Conservation (phyloP, 2,113 vertebrate species). For the Takifugu bimaculatus region DNA sequence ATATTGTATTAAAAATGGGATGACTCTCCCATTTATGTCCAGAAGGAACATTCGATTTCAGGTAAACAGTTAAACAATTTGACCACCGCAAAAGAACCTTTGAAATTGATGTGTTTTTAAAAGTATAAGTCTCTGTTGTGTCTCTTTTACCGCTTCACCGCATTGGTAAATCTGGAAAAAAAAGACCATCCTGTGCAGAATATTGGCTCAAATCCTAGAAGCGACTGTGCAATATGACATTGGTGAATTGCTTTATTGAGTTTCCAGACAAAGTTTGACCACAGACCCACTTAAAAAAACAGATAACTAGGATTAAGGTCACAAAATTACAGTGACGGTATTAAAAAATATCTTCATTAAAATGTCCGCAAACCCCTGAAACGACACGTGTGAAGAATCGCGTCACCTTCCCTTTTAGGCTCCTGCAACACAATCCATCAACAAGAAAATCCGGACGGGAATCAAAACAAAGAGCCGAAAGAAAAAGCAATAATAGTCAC, state of each 20-base stretch:
- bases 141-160: too few species aligned
- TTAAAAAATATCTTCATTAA: conserved; percentile 49
- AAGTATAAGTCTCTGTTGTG: too few species aligned
- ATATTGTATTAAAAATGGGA: too few species aligned
- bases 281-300: conserved; percentile 69
- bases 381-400: conserved; percentile 42
- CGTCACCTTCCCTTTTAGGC: conserved; percentile 60
- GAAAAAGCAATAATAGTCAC: conserved; percentile 72
- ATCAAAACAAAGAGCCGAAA: conserved; percentile 30
- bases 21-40: too few species aligned
- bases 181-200: too few species aligned
- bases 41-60: too few species aligned
- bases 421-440: conserved; percentile 45
- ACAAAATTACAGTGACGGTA: conserved; percentile 60
- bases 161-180: too few species aligned
- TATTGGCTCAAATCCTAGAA: too few species aligned
- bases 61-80: too few species aligned
- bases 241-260: conserved; percentile 74
- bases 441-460: conserved; percentile 39
- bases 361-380: conserved; percentile 57
- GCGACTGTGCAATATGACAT: conserved; percentile 3
- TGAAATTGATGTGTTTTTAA: too few species aligned
- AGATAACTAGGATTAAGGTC: conserved; percentile 53
- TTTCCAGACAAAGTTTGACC: conserved; percentile 68
- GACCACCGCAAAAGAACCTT: too few species aligned